Evolutionary conservation across 1,140 invertebrate genomes (phyloP).

Genomic region (Drosophila funebris): DNA sequence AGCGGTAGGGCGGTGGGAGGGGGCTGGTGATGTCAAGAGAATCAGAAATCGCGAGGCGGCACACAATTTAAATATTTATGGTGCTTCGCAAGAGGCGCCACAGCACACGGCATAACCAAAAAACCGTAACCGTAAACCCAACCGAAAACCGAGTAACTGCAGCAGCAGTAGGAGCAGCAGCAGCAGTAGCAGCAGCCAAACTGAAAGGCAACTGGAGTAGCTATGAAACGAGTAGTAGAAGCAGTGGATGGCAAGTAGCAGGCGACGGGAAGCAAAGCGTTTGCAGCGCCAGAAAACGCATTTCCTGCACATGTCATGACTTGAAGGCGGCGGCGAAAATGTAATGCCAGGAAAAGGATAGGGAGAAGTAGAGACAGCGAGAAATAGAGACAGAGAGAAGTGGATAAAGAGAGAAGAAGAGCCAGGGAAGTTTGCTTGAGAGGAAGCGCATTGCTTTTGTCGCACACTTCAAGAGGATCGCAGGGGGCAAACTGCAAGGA

Average conservation of each 20-base stretch:
- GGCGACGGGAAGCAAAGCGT: neutral
- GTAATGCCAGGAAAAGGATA: neutral
- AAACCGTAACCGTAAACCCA: constrained; percentile 77
- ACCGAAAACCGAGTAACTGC: constrained; percentile 48
- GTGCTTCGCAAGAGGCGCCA: constrained; percentile 50
- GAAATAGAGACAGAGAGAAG: neutral
- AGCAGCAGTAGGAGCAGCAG: no score
- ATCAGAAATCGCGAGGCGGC: constrained; percentile 43
- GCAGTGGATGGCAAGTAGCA: neutral
- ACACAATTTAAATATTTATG: constrained; percentile 80
- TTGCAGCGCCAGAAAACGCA: constrained; percentile 69
- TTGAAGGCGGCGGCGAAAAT: constrained; percentile 36
- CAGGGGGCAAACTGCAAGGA: neutral
- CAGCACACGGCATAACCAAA: constrained; percentile 73
- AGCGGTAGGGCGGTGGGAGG: neutral
- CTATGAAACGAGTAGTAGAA: neutral
- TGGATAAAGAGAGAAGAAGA: neutral
- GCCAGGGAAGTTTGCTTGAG: neutral
- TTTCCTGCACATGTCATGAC: constrained; percentile 78
- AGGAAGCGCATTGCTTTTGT: constrained; percentile 13
- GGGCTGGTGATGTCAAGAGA: neutral
- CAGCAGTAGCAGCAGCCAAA: constrained; percentile 1
- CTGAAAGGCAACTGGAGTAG: neutral
- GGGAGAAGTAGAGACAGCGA: no score
- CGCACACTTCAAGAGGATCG: neutral